A percentile compares a stretch with the other conserved stretches of the same genome.
phyloP scores from a whole-genome alignment of 2,113 vertebrate species.

The Oryzias celebensis region DNA sequence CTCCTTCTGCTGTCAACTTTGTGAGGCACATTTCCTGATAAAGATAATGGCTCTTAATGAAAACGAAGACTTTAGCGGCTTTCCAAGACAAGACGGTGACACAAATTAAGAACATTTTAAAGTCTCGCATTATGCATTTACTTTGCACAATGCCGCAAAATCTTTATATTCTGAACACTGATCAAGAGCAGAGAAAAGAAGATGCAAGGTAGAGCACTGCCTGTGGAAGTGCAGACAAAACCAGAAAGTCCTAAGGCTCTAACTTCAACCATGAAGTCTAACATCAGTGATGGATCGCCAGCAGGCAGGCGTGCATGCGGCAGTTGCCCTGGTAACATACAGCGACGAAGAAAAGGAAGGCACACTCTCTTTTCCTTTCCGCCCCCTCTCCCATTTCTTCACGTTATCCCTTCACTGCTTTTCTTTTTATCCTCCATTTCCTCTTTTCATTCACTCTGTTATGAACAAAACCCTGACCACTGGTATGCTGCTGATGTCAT shows the following conservation, averaged over 20 bases:
- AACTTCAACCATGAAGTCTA: constrained; percentile 35
- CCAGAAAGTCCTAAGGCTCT: constrained; percentile 35
- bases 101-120: constrained; percentile 21
- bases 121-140: constrained; percentile 27
- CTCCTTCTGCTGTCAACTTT: constrained; percentile 19
- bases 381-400: constrained; percentile 36
- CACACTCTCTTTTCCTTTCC: constrained; percentile 32
- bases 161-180: constrained; percentile 10
- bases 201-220: constrained; percentile 7
- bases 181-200: constrained; percentile 12
- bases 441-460: constrained; percentile 60
- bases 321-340: constrained; percentile 69
- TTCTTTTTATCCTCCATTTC: constrained; percentile 55
- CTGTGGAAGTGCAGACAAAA: constrained; percentile 33
- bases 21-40: constrained; percentile 42
- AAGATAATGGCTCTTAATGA: constrained; percentile 32
- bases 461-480: constrained; percentile 66
- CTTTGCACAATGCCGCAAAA: constrained; percentile 14
- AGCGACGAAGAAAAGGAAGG: constrained; percentile 45
- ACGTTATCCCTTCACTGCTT: constrained; percentile 24
- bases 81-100: constrained; percentile 25
- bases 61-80: constrained; percentile 23
- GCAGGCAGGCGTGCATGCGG: constrained; percentile 41
- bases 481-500: constrained; percentile 76
- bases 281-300: constrained; percentile 33